phyloP scores from a whole-genome alignment of 2,797 vertebrate species.

The Mus spretus region DNA sequence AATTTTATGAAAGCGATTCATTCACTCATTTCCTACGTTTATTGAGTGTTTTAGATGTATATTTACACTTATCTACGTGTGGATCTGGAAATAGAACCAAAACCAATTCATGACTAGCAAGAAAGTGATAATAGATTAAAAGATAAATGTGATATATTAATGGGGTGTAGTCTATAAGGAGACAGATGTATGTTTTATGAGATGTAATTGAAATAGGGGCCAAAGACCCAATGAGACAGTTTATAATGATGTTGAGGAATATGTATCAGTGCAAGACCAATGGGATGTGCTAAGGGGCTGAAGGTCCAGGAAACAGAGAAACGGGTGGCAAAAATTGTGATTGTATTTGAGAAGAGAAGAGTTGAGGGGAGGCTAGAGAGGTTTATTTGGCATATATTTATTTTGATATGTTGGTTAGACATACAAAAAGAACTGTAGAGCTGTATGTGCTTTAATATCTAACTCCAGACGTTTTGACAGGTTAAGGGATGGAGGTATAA shows the following conservation, averaged over 20 bases:
- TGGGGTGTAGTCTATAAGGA: not conserved
- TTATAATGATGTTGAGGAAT: not conserved
- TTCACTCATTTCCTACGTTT: not conserved
- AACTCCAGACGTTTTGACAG: not conserved
- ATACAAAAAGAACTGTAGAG: not conserved
- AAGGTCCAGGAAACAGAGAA: not conserved
- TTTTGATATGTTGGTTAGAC: not conserved
- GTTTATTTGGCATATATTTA: not conserved
- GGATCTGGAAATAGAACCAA: not conserved
- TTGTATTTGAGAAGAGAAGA: not conserved
- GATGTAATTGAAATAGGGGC: not conserved
- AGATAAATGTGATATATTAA: not conserved
- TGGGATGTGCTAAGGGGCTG: not conserved
- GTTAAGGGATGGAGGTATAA: not conserved
- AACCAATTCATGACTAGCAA: not conserved
- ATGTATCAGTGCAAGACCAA: not conserved
- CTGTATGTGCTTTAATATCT: not conserved
- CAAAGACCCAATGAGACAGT: not conserved
- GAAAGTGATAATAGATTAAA: not conserved
- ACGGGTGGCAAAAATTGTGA: not conserved
- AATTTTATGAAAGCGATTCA: conserved; percentile 2
- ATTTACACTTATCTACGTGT: not conserved
- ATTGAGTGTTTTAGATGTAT: not conserved
- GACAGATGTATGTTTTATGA: not conserved
- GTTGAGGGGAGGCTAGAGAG: not conserved